phyloP scores from a whole-genome alignment of 2,888 invertebrate species.

The Lordiphosa andalusiaca region DNA sequence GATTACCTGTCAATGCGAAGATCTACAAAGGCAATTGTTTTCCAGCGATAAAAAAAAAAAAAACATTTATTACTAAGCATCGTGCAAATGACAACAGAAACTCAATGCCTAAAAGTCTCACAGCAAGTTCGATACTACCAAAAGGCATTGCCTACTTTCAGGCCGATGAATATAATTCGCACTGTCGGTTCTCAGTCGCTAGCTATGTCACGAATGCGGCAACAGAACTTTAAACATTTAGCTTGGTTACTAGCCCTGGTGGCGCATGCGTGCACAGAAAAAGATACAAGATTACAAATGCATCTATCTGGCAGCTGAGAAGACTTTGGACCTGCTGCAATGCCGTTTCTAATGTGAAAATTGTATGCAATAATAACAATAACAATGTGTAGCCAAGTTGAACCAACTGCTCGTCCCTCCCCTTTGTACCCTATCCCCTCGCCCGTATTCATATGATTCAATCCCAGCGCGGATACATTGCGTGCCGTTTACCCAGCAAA shows the following conservation, averaged over 20 bases:
- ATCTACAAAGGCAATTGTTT: no score
- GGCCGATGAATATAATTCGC: conserved; percentile 14
- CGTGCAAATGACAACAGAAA: no score
- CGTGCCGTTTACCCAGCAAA: conserved; percentile 22
- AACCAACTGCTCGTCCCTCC: conserved; percentile 47
- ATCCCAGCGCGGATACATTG: conserved; percentile 13
- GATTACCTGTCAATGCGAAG: no score
- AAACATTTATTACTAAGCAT: no score
- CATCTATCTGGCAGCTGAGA: conserved; percentile 27
- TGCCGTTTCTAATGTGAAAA: conserved; percentile 53
- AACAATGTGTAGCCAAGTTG: conserved; percentile 58
- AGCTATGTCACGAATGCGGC: no score
- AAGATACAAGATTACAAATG: conserved; percentile 44
- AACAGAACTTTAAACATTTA: background rate
- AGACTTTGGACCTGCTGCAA: conserved; percentile 31
- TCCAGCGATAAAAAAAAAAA: no score
- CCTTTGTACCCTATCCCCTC: background rate
- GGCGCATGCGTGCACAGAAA: conserved; percentile 55
- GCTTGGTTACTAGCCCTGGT: no score
- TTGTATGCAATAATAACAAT: conserved; percentile 36
- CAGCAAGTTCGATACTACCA: background rate
- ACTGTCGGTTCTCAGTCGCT: no score
- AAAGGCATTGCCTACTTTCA: conserved; percentile 41
- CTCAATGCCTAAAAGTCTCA: background rate
- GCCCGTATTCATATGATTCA: conserved; percentile 13